Percentiles rank a stretch among this genome's conserved stretches.
phyloP scores from a whole-genome alignment of 1,140 invertebrate genomes.

The Bilobella aurantiaca region DNA sequence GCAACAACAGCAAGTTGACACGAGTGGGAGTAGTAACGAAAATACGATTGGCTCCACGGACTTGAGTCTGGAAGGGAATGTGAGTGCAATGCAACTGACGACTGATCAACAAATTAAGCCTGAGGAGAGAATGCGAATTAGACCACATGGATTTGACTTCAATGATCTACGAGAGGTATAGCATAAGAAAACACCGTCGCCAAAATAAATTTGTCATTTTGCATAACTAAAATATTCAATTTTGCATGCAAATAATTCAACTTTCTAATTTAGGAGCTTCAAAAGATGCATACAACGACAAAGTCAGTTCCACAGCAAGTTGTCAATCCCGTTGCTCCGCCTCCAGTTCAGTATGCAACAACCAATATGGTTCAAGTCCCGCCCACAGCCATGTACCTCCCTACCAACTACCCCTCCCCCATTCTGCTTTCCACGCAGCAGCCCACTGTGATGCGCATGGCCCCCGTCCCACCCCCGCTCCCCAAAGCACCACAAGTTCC shows the following conservation, averaged over 20 bases:
- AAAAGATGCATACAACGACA: neutral
- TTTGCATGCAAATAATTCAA: too few relatives aligned
- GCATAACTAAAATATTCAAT: too few relatives aligned
- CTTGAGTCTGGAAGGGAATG: neutral
- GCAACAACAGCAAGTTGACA: conserved; percentile 11
- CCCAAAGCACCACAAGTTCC: neutral
- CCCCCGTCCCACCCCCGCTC: neutral
- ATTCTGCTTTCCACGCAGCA: neutral
- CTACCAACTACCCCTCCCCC: neutral
- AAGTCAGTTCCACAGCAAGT: neutral
- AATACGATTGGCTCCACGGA: neutral
- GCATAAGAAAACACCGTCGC: too few relatives aligned
- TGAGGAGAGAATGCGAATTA: neutral
- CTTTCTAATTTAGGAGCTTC: neutral
- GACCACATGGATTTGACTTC: conserved; percentile 1
- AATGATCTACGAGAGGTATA: conserved; percentile 3
- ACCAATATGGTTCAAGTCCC: neutral
- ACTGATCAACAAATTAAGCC: neutral
- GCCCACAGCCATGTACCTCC: neutral
- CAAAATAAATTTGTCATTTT: too few relatives aligned
- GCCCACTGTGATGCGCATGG: neutral
- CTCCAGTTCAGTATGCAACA: neutral
- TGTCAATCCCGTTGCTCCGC: neutral
- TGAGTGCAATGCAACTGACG: neutral
- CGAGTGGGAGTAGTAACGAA: neutral